Conservation (phyloP, 2,113 vertebrate species). For the Cinclus mexicanus region DNA sequence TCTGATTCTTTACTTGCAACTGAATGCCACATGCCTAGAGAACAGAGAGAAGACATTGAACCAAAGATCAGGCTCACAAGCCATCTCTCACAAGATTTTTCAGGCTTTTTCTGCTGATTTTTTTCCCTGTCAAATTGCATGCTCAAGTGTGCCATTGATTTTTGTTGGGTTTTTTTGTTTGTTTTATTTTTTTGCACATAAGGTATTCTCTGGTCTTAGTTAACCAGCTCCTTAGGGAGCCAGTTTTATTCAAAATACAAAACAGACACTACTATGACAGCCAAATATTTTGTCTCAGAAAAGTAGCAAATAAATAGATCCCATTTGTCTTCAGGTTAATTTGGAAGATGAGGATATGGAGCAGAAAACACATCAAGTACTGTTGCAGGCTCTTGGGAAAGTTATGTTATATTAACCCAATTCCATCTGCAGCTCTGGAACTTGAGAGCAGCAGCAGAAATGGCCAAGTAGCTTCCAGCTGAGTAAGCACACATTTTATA, state of each 20-base stretch:
- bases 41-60: not conserved
- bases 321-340: slow-evolving; percentile 19
- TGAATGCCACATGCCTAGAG: not conserved
- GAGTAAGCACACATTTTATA: slow-evolving; percentile 43
- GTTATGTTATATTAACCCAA: not conserved
- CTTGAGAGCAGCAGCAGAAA: slow-evolving; percentile 17
- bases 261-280: not conserved
- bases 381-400: not conserved
- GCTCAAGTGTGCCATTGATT: not conserved
- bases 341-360: not conserved
- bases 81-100: not conserved
- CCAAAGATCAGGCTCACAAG: not conserved
- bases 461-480: slow-evolving; percentile 35
- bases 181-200: not conserved
- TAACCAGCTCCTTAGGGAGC: not conserved
- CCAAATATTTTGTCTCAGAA: not conserved
- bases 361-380: not conserved
- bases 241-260: slow-evolving; percentile 6
- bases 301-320: slow-evolving; percentile 28
- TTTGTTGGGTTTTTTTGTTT: not conserved
- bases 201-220: not conserved
- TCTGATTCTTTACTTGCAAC: not conserved
- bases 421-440: slow-evolving; percentile 20
- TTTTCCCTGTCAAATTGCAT: not conserved
- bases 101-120: not conserved